Evolutionary conservation across 2,888 invertebrate species (phyloP), one percentile per base, ranked within the genome.

Genomic region (Plebejus argus): DNA sequence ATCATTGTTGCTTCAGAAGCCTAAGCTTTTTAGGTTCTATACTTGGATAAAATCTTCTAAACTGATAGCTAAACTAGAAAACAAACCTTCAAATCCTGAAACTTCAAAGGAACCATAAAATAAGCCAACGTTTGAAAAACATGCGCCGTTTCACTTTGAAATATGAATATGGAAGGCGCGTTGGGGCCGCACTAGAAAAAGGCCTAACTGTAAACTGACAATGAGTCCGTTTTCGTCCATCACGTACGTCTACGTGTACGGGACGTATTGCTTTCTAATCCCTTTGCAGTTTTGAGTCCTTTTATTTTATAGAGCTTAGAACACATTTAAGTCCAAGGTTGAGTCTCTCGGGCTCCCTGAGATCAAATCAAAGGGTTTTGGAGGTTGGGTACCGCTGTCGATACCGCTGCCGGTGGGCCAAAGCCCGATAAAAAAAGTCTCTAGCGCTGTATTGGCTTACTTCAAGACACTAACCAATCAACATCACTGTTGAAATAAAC

Each of bases 151-250:
- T 91, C 89, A 86, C 90, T 88, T 85, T 79, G 79, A 82, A 83
- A 80, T 88, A 91, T 92, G 86, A 91, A 92, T 92, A 92, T 92
- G 89, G 84, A 90, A 87, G 83, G 76, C 88, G 86, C 89, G 89
- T 91, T 83, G 85, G 83, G 81, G 79, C 79, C 91, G 89, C 86
- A 86, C 83, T 84, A 87, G 87, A 86, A 88, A 87, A 88, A 87
- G 89, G 86, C 86, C 86, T 91, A 91, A 92, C 93, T 89, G 92
- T 93, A 90, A 89, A 91, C 88, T 91, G 91, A 88, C 91, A 91
- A 90, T 91, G 90, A 90, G 85, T 87, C 90, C 89, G 85, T 88
- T 90, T 91, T 88, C 84, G 83, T 80, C 81, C 84, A 88, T 91
- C 91, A 92, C 91, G 91, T 92, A 89, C 86, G 85, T 82, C 79